phyloP scores from a whole-genome alignment of 2,797 vertebrate genomes.

The Hydrocynus forskahlii region DNA sequence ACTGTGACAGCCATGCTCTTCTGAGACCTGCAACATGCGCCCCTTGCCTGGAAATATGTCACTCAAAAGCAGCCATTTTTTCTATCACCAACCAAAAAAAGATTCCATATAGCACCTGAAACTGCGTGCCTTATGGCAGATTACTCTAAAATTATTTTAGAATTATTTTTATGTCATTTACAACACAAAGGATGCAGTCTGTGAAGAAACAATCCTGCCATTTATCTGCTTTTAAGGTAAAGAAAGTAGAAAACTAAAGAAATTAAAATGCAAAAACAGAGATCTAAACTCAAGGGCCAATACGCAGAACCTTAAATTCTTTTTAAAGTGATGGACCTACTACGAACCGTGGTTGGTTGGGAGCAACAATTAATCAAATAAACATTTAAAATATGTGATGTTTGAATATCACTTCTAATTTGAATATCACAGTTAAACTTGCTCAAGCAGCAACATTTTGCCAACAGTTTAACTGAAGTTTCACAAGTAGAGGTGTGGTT shows the following conservation, averaged over 20 bases:
- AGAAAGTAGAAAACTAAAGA: too few relatives aligned
- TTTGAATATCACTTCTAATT: too few relatives aligned
- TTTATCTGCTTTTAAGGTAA: not conserved
- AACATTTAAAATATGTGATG: too few relatives aligned
- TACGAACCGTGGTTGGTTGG: too few relatives aligned
- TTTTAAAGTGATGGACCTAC: not conserved
- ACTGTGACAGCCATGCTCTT: constrained; percentile 79
- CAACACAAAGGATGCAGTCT: not conserved
- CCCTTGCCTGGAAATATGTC: constrained; percentile 73
- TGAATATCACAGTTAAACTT: not conserved
- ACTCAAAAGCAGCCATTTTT: constrained; percentile 65
- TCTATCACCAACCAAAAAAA: constrained; percentile 63
- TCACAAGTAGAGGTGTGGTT: not conserved
- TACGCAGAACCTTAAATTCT: not conserved
- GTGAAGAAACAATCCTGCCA: not conserved
- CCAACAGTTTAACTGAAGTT: not conserved
- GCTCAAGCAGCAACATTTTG: not conserved
- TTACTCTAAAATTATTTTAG: not conserved
- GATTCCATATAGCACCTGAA: constrained; percentile 37
- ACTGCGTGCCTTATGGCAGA: not conserved
- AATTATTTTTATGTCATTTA: not conserved
- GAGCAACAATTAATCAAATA: too few relatives aligned
- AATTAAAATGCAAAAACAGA: not conserved
- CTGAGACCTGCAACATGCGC: constrained; percentile 72
- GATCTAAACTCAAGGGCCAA: not conserved